Evolutionary conservation across 2,888 invertebrate genomes (phyloP).

Genomic region (Drosophila paracracens): DNA sequence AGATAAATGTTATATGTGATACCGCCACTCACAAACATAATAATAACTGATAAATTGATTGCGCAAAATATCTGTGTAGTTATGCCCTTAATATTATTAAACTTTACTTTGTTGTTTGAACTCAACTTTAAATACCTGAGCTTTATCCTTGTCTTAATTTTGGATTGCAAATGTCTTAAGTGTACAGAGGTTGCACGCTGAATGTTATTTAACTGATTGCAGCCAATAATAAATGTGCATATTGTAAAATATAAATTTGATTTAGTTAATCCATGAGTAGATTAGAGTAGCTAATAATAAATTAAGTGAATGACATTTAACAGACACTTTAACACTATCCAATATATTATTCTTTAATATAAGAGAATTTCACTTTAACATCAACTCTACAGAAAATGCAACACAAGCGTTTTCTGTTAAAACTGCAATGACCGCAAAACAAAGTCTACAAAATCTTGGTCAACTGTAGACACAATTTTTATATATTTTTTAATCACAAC

Average conservation of each 20-base stretch:
- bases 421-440: background rate
- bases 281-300: background rate
- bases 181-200: background rate
- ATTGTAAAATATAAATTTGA: background rate
- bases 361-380: background rate
- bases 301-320: background rate
- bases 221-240: background rate
- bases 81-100: background rate
- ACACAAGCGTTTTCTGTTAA: background rate
- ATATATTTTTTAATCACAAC: background rate
- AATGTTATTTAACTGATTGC: background rate
- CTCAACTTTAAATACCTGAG: background rate
- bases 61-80: background rate
- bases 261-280: background rate
- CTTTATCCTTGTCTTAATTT: background rate
- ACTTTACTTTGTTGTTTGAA: background rate
- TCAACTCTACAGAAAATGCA: background rate
- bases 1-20: slow-evolving; percentile 23
- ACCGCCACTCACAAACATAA: background rate
- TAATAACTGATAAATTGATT: slow-evolving; percentile 5
- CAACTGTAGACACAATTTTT: background rate
- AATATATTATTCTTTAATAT: background rate
- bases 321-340: background rate
- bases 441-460: background rate
- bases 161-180: background rate